Conservation (phyloP, 37 sponge, comb jelly and placozoan species). For the Crambe crambe region DNA sequence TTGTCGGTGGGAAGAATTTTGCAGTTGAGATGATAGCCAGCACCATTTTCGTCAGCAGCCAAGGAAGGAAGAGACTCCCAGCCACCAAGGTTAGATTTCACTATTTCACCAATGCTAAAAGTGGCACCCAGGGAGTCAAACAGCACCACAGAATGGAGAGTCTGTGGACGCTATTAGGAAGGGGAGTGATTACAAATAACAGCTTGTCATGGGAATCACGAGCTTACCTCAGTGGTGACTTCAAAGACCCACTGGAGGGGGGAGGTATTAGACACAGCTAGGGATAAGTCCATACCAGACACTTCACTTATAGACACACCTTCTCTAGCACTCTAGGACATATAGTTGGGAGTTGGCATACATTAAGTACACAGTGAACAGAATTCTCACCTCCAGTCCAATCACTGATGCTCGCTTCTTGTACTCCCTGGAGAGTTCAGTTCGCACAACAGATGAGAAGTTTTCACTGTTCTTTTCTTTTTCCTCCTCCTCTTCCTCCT, state of each 20-base stretch:
- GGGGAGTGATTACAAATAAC: background rate
- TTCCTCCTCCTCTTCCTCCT: slow-evolving; percentile 30
- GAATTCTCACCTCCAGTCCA: slow-evolving; percentile 24
- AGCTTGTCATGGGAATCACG: background rate
- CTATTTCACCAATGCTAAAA: slow-evolving; percentile 33
- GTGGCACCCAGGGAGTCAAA: slow-evolving; percentile 54
- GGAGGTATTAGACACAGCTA: background rate
- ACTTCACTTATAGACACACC: slow-evolving; percentile 51
- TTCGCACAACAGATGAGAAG: slow-evolving; percentile 27
- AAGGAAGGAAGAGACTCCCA: slow-evolving; percentile 1
- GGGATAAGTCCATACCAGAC: slow-evolving; percentile 26
- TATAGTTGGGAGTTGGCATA: background rate
- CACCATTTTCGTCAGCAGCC: slow-evolving; percentile 2
- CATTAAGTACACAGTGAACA: background rate
- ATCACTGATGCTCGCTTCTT: background rate
- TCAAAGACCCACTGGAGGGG: slow-evolving; percentile 58
- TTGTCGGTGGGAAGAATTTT: slow-evolving; percentile 33
- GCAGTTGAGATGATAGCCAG: slow-evolving; percentile 20
- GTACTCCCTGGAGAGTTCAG: slow-evolving; percentile 3
- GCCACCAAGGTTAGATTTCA: background rate
- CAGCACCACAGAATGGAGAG: slow-evolving; percentile 56
- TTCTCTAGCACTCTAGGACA: slow-evolving; percentile 10
- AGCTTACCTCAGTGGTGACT: slow-evolving; percentile 43
- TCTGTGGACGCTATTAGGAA: background rate
- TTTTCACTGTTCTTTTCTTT: background rate